Base-by-base conservation (phyloP, 2,888 invertebrate species). In the Antheraea yamamai region DNA sequence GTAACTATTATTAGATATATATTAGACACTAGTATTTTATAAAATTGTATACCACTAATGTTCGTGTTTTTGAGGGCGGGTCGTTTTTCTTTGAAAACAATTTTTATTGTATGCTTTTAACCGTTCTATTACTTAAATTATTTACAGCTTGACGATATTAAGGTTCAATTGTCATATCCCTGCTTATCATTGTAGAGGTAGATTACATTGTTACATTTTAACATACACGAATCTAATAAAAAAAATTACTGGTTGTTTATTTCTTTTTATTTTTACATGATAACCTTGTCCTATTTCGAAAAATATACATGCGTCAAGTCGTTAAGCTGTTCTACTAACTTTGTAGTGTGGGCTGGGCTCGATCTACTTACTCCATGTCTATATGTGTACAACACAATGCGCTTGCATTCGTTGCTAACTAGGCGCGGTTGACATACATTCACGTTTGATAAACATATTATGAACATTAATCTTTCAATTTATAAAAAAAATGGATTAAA, bases 391-490 rank as follows among this genome's bases (percentile, higher is more conserved):
- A 70, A 70, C 77, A 66, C 64, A 66, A 66, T 51, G 78, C 78
- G 79, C 79, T 26, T 66, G 30, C 64, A 66, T 26, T 16, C 39
- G 35, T 55, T 55, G 73, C 47, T 35, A 26, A 7, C 35, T 74
- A 30, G 73, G 79, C 78, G 74, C 77, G 88, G 86, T 79, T 82
- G 84, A 84, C 87, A 85, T 76, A 87, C 86, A 86, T 86, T 84
- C 84, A 82, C 79, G 74, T n/a, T 18, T 39, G 2, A 70, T 39
- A 70, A 39, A 39, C 64, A 30, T 66, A 30, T 30, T 39, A 39
- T 70, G n/a, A 70, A 18, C 39, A 70, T 39, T 6, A 39, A 70
- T 20, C 68, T 26, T 70, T 70, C 20, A 70, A 20, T 39, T 39
- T 39, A n/a, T 23, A 3, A 39, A 35, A 30, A n/a, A n/a, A 58